phyloP scores from a whole-genome alignment of 2,888 invertebrate genomes.

The Ecliptopera silaceata region DNA sequence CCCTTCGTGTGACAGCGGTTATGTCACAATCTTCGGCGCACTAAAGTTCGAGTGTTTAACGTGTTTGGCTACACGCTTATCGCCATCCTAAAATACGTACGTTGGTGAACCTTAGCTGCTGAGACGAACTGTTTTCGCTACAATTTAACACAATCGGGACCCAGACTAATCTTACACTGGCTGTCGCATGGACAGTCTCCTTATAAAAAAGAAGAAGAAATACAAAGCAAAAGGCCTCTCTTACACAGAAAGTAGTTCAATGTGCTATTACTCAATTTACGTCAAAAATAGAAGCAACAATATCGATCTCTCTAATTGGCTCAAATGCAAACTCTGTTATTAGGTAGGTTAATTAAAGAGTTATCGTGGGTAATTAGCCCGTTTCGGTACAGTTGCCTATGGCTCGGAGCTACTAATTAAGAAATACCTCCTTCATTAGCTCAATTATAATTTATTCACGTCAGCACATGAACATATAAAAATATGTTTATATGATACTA shows the following conservation, averaged over 20 bases:
- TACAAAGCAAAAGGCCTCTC: background rate
- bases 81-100: no score
- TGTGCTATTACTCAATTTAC: conserved; percentile 19
- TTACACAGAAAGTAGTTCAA: background rate
- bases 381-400: conserved; percentile 77
- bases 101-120: no score
- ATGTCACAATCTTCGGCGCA: no score
- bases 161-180: no score
- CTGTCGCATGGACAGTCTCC: no score
- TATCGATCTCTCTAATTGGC: conserved; percentile 72
- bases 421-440: conserved; percentile 79
- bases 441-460: conserved; percentile 75
- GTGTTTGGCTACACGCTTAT: no score
- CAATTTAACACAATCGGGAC: no score
- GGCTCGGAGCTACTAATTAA: conserved; percentile 77
- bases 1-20: no score
- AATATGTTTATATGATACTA: background rate
- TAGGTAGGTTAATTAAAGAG: conserved; percentile 82
- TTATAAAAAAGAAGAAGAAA: no score
- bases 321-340: conserved; percentile 79
- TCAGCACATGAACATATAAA: conserved; percentile 38
- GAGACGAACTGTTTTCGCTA: no score
- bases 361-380: conserved; percentile 78
- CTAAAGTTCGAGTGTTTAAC: no score
- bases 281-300: conserved; percentile 45